Evolutionary conservation across 2,113 vertebrate genomes (phyloP).

Genomic region (Gorsachius goisagi): DNA sequence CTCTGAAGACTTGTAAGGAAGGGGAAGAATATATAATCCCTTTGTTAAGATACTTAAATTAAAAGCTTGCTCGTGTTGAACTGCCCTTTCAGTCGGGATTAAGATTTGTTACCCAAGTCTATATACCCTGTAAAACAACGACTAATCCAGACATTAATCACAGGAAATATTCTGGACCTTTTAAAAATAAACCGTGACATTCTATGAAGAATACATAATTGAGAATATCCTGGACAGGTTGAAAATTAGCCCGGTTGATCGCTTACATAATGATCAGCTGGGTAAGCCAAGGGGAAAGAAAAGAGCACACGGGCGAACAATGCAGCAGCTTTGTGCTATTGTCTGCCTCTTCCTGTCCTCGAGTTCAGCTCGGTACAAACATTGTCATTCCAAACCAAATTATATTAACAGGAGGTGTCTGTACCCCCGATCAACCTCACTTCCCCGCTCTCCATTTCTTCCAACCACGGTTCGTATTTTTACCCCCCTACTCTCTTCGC

Average conservation of each 20-base stretch:
- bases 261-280: slow-evolving; percentile 58
- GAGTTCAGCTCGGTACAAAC: slow-evolving; percentile 50
- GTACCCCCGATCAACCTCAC: not conserved
- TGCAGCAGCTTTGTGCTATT: slow-evolving; percentile 26
- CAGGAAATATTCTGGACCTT: slow-evolving; percentile 53
- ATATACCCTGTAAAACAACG: slow-evolving; percentile 31
- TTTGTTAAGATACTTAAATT: slow-evolving; percentile 60
- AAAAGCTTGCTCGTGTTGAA: slow-evolving; percentile 52
- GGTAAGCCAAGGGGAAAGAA: slow-evolving; percentile 43
- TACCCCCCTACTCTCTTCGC: not conserved
- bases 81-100: slow-evolving; percentile 54
- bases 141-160: slow-evolving; percentile 66
- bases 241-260: slow-evolving; percentile 54
- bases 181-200: slow-evolving; percentile 56
- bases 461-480: accelerated
- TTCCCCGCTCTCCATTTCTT: not conserved
- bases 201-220: slow-evolving; percentile 62
- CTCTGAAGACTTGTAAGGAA: slow-evolving; percentile 55
- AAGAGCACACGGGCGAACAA: slow-evolving; percentile 22
- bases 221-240: slow-evolving; percentile 67
- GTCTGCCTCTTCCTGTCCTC: slow-evolving; percentile 52
- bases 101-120: slow-evolving; percentile 50
- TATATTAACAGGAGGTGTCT: slow-evolving; percentile 32
- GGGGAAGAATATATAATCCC: slow-evolving; percentile 55
- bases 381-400: slow-evolving; percentile 19